phyloP scores from a whole-genome alignment of 2,888 invertebrate species.

The Noctua comes region DNA sequence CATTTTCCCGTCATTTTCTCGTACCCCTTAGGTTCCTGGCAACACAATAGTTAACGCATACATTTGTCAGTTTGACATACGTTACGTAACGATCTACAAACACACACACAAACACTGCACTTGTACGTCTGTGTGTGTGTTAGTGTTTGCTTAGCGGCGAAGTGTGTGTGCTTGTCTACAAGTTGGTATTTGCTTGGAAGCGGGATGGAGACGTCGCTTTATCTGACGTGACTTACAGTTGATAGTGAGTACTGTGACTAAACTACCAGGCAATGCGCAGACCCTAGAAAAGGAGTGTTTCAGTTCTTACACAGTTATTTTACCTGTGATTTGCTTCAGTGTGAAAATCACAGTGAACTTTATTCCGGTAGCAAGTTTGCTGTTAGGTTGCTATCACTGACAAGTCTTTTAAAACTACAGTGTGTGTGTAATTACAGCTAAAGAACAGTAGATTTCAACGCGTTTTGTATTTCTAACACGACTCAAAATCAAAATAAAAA shows the following conservation, averaged over 20 bases:
- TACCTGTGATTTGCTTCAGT: neutral
- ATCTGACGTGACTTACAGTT: slow-evolving; percentile 59
- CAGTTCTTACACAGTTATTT: neutral
- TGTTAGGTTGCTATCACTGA: neutral
- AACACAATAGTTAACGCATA: slow-evolving; percentile 28
- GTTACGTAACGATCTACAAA: slow-evolving; percentile 34
- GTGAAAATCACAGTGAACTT: neutral
- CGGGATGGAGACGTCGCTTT: slow-evolving; percentile 55
- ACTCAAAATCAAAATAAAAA: neutral
- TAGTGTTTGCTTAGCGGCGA: slow-evolving; percentile 33
- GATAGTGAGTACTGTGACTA: slow-evolving; percentile 60
- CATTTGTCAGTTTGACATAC: slow-evolving; percentile 24
- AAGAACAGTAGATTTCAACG: neutral
- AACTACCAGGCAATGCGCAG: neutral
- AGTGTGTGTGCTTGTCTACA: slow-evolving; percentile 32
- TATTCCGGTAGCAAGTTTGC: neutral
- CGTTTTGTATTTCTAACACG: neutral
- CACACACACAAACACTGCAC: slow-evolving; percentile 12
- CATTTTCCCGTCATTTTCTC: slow-evolving; percentile 21
- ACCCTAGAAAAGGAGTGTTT: neutral
- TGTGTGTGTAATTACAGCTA: too few species aligned
- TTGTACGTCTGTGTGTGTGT: neutral
- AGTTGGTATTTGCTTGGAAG: slow-evolving; percentile 47
- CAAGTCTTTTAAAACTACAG: neutral
- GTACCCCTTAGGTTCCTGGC: neutral